Evolutionary conservation across 2,888 invertebrate genomes (phyloP).

Genomic region (Callosobruchus maculatus): DNA sequence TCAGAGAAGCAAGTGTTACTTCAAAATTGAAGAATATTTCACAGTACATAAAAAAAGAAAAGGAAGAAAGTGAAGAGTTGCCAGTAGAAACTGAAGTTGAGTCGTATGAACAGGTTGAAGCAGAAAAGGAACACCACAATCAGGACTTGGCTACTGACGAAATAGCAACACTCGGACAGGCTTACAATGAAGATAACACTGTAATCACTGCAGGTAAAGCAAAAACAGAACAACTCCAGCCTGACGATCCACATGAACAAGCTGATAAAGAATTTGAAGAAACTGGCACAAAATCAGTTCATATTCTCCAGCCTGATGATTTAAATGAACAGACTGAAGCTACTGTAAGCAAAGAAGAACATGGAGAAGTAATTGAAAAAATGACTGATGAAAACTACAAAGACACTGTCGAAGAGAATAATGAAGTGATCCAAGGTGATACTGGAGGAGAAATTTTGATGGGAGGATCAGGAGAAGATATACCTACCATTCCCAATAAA

Average conservation of each 20-base stretch:
- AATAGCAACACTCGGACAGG: background rate
- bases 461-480: too few species aligned
- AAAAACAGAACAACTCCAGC: background rate
- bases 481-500: too few species aligned
- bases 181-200: too few species aligned
- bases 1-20: background rate
- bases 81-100: background rate
- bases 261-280: background rate
- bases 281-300: background rate
- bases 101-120: background rate
- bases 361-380: too few species aligned
- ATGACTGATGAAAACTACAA: too few species aligned
- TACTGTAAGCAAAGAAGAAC: too few species aligned
- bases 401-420: too few species aligned
- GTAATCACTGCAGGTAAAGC: too few species aligned
- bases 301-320: too few species aligned
- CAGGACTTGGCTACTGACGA: background rate
- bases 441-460: too few species aligned
- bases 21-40: background rate
- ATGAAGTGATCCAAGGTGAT: too few species aligned
- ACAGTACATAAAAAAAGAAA: background rate
- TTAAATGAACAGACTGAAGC: too few species aligned
- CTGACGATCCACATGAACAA: background rate
- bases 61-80: background rate
- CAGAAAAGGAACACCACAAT: background rate